A percentile compares a stretch with the other conserved stretches of the same genome.
Evolutionary conservation across 2,113 vertebrate genomes (phyloP).

Genomic region (Larimichthys crocea): DNA sequence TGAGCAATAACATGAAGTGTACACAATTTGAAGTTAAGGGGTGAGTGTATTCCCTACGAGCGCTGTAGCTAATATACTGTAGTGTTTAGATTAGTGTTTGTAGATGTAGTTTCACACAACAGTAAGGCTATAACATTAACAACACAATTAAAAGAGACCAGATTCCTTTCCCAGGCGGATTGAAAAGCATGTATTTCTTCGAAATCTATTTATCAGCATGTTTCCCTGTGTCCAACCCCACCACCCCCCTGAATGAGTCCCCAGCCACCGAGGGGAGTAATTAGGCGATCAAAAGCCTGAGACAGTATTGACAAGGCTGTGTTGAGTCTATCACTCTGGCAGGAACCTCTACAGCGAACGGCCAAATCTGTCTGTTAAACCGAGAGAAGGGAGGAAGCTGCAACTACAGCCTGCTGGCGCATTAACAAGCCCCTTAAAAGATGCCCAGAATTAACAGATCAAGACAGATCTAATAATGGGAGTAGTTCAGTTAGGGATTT

Average conservation of each 20-base stretch:
- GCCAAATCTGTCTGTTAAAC: conserved; percentile 72
- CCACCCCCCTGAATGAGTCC: conserved; percentile 54
- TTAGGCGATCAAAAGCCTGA: conserved; percentile 78
- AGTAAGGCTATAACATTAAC: conserved; percentile 38
- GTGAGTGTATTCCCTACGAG: conserved; percentile 26
- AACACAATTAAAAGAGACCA: conserved; percentile 45
- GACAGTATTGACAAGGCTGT: conserved; percentile 75
- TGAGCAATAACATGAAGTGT: conserved; percentile 4
- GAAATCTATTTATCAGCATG: conserved; percentile 61
- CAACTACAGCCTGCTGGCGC: conserved; percentile 61
- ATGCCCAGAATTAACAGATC: conserved; percentile 78
- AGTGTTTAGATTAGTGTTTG: not conserved
- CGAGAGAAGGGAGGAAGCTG: conserved; percentile 43
- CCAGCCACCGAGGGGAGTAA: conserved; percentile 69
- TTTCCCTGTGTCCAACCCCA: conserved; percentile 36
- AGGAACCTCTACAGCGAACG: conserved; percentile 47
- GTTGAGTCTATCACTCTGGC: conserved; percentile 78
- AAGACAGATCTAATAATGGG: conserved; percentile 74
- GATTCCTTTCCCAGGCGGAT: conserved; percentile 3
- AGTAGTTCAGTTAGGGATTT: conserved; percentile 62
- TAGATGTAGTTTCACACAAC: conserved; percentile 18
- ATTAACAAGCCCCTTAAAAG: conserved; percentile 69
- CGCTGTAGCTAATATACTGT: conserved; percentile 6
- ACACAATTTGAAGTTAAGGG: conserved; percentile 4
- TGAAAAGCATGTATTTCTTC: conserved; percentile 53